Base-by-base conservation (phyloP, 2,113 vertebrate genomes). In the Charadrius vociferus region DNA sequence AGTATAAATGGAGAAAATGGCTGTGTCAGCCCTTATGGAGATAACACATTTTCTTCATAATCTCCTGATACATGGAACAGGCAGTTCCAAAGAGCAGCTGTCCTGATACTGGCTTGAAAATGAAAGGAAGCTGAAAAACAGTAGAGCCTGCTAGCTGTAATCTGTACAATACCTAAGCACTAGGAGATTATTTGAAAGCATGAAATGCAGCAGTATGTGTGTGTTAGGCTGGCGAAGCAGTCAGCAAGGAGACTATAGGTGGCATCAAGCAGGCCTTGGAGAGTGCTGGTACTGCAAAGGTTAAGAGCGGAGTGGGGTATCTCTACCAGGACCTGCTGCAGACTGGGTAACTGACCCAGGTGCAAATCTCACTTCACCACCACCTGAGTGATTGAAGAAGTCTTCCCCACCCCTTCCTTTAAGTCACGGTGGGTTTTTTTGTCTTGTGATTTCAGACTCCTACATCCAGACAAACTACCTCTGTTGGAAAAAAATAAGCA, bases 11-110 rank as follows among this genome's bases (percentile, higher is more conserved):
- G 63, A 73, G 63, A 77, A 95, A 88, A 93, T 68, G 36, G 53
- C 47, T 77, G 41, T 70, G 75, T 95, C 82, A 92, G 74, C 86
- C 43, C 53, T 70, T 12, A 7, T 80, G 81, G 37, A 90, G 95
- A 90, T 73, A 94, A 91, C 62, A 79, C 34, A 66, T 68, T 95
- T 95, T 85, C 39, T 58, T 85, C 61, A 24, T 90, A 73, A 87
- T 87, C 81, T 87, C 66, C 66, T 82, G 73, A 22, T 77, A 43
- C 30, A 49, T 6, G 27, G 88, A 88, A 63, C 83, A 89, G 73
- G 29, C 58, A 73, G 58, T 80, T 95, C 67, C 32, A 55, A 72
- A 87, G 37, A 81, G 37, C 86, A 73, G 78, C 73, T 90, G 81
- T 59, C 78, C 78, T 91, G 61, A 37, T 65, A 41, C 59, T 62